Conservation (phyloP, 2,888 invertebrate genomes). For the Arctia plantaginis region DNA sequence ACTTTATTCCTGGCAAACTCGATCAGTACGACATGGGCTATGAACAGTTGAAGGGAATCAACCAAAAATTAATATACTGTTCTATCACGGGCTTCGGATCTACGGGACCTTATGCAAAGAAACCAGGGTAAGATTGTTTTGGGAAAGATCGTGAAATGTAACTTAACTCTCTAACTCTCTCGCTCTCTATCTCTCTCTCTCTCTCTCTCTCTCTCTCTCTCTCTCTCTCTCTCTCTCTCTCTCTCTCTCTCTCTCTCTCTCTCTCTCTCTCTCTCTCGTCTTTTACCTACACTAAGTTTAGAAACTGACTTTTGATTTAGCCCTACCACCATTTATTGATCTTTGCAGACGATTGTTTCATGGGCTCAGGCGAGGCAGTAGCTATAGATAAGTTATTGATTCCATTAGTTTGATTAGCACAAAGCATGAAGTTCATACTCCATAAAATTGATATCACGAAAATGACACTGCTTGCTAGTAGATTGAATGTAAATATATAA, state of each 20-base stretch:
- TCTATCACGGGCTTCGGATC: slow-evolving; percentile 97
- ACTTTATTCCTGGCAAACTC: slow-evolving; percentile 97
- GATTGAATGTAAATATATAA: background rate
- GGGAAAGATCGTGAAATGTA: background rate
- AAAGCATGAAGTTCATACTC: background rate
- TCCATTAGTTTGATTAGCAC: slow-evolving; percentile 2
- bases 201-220: too few species aligned
- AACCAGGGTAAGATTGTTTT: slow-evolving; percentile 89
- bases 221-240: too few species aligned
- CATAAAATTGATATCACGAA: background rate
- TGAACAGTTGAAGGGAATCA: slow-evolving; percentile 88
- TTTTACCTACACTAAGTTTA: too few species aligned
- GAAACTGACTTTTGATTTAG: background rate
- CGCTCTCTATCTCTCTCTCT: too few species aligned
- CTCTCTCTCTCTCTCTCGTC: too few species aligned
- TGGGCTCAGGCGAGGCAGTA: background rate
- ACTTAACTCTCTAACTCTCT: background rate
- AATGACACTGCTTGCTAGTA: background rate
- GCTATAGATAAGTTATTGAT: background rate
- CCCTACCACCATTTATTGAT: background rate
- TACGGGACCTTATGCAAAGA: slow-evolving; percentile 93
- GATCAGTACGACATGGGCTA: slow-evolving; percentile 93
- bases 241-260: too few species aligned
- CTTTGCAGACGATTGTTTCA: background rate
- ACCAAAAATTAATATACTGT: slow-evolving; percentile 95